Evolutionary conservation across 64 coral and sea anemone genomes (phyloP).

Genomic region (Dendrophyllia cribrosa): DNA sequence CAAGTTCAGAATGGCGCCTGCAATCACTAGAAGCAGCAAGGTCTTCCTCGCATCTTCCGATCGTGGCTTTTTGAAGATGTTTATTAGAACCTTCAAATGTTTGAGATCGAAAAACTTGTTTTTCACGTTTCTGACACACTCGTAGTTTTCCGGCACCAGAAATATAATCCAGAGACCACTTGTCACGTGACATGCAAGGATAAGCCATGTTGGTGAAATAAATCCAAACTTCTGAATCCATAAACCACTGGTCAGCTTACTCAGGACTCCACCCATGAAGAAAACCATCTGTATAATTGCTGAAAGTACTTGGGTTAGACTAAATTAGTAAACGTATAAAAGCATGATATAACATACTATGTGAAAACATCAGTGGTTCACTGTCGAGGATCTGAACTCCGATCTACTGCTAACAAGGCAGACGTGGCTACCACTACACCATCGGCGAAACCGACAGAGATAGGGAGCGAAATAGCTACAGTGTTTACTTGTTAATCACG

Average conservation of each 20-base stretch:
- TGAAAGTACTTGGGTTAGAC: background rate
- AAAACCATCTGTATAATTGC: constrained; percentile 76
- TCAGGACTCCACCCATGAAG: constrained; percentile 72
- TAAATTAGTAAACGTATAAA: too few relatives aligned
- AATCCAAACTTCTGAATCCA: constrained; percentile 78
- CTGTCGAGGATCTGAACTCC: too few relatives aligned
- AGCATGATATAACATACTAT: too few relatives aligned
- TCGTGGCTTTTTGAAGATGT: constrained; percentile 32
- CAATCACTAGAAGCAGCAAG: constrained; percentile 62
- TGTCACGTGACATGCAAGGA: constrained; percentile 47
- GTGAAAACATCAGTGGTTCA: too few relatives aligned
- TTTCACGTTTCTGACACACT: background rate
- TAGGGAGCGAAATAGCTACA: too few relatives aligned
- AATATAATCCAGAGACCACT: constrained; percentile 41
- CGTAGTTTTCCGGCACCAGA: constrained; percentile 76
- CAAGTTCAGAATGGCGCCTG: background rate
- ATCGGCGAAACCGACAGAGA: too few relatives aligned
- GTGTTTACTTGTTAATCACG: too few relatives aligned
- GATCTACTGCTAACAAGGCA: too few relatives aligned
- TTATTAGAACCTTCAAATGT: constrained; percentile 17
- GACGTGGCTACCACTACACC: too few relatives aligned
- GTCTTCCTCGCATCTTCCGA: constrained; percentile 14
- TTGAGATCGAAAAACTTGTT: constrained; percentile 20
- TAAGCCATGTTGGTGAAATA: constrained; percentile 79
- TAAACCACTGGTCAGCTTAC: constrained; percentile 87